These are phyloP conservation scores for Arctocebus calabarensis DNA, from an alignment of 2,797 vertebrate species.

Conservation along the genomic window DNA sequence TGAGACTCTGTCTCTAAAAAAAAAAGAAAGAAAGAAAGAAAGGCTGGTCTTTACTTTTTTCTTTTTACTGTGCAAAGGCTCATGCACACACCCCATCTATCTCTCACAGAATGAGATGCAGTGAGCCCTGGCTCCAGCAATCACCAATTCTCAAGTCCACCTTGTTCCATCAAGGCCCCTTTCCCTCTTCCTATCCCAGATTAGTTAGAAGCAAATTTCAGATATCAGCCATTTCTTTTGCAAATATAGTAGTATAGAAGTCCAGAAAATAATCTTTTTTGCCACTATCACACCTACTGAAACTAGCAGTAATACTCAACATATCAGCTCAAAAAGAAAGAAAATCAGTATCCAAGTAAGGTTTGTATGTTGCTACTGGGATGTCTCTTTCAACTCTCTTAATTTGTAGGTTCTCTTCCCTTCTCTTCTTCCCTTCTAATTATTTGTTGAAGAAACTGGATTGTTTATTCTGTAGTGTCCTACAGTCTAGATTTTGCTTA, in stretches of 20 bases:
- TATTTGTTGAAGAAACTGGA: not conserved
- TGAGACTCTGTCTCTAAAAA: no score
- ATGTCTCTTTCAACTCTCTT: not conserved
- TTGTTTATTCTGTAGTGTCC: not conserved
- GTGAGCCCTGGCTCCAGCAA: not conserved
- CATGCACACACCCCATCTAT: not conserved
- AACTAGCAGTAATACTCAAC: not conserved
- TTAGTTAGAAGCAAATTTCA: not conserved
- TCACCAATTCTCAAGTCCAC: not conserved
- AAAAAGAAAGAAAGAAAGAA: not conserved
- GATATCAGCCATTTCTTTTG: not conserved
- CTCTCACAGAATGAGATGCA: not conserved
- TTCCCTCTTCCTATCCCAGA: not conserved
- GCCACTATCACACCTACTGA: not conserved
- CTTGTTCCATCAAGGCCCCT: not conserved
- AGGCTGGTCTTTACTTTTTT: not conserved
- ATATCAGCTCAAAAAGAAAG: not conserved
- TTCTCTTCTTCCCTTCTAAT: not conserved
- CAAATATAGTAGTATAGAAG: constrained; percentile 6
- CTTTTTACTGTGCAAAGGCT: not conserved
- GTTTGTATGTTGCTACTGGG: not conserved
- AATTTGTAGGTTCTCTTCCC: not conserved
- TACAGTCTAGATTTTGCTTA: not conserved
- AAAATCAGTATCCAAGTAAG: not conserved
- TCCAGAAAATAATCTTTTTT: not conserved